These are phyloP conservation scores for Dinoponera quadriceps DNA, from an alignment of 1,140 invertebrate species.

Conservation along the genomic window DNA sequence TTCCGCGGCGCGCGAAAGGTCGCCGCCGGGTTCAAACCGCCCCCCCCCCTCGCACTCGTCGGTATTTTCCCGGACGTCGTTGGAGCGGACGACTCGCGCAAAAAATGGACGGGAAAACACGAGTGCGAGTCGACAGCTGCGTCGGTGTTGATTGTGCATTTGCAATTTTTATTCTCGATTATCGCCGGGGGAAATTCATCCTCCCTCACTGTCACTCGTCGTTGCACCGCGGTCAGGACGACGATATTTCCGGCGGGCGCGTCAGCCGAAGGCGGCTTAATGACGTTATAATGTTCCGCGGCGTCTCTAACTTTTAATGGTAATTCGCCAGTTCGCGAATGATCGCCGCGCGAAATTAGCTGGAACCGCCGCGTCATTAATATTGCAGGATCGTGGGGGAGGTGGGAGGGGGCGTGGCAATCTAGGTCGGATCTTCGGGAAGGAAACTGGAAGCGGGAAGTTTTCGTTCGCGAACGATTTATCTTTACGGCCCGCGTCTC, in stretches of 20 bases:
- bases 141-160: too few relatives aligned
- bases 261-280: neutral
- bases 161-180: too few relatives aligned
- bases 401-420: neutral
- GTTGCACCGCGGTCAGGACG: too few relatives aligned
- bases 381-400: conserved; percentile 20
- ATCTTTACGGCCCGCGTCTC: conserved; percentile 38
- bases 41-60: neutral
- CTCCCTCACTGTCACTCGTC: too few relatives aligned
- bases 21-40: neutral
- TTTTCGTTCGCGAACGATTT: conserved; percentile 51
- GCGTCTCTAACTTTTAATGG: conserved; percentile 8
- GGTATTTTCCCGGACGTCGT: neutral
- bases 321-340: conserved; percentile 22
- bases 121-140: too few relatives aligned
- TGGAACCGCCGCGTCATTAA: conserved; percentile 38
- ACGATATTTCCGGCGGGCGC: neutral
- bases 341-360: conserved; percentile 39
- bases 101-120: too few relatives aligned
- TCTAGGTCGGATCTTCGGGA: conserved; percentile 48
- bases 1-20: conserved; percentile 10
- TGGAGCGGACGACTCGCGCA: too few relatives aligned
- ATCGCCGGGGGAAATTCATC: too few relatives aligned
- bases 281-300: neutral
- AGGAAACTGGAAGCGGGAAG: conserved; percentile 34